Percentiles rank a stretch among this genome's conserved stretches.
Evolutionary conservation across 2,797 vertebrate species (phyloP).

Genomic region (Enteromius fasciolatus): DNA sequence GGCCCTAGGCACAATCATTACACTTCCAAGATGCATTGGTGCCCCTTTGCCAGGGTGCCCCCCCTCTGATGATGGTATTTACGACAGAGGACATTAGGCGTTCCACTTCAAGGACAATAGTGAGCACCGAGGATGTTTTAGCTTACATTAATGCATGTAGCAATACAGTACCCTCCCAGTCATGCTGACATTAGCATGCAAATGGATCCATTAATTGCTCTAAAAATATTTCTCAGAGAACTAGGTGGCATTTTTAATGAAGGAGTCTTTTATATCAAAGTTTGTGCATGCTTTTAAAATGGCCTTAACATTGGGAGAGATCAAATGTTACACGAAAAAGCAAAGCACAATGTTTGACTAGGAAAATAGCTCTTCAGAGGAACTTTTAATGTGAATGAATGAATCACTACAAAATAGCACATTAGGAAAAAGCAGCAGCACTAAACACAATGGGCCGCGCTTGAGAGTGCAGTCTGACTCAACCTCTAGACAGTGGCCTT

Average conservation of each 20-base stretch:
- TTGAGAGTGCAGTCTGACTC: slow-evolving; percentile 33
- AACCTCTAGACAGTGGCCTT: slow-evolving; percentile 24
- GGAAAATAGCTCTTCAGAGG: slow-evolving; percentile 30
- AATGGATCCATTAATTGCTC: slow-evolving; percentile 50
- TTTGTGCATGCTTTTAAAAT: slow-evolving; percentile 36
- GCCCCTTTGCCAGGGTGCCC: slow-evolving; percentile 53
- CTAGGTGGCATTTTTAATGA: slow-evolving; percentile 37
- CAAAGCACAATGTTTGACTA: background rate
- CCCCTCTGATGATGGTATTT: slow-evolving; percentile 49
- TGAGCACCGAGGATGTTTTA: slow-evolving; percentile 48
- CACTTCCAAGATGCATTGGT: slow-evolving; percentile 54
- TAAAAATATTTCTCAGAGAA: slow-evolving; percentile 41
- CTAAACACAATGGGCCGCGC: slow-evolving; percentile 37
- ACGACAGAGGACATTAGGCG: slow-evolving; percentile 42
- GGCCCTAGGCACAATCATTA: slow-evolving; percentile 63
- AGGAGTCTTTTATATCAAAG: slow-evolving; percentile 47
- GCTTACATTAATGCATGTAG: slow-evolving; percentile 51
- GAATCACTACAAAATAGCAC: slow-evolving; percentile 45
- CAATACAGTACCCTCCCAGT: slow-evolving; percentile 42
- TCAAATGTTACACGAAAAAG: slow-evolving; percentile 20
- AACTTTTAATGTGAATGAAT: slow-evolving; percentile 49
- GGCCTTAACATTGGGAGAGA: slow-evolving; percentile 17
- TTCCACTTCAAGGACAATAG: slow-evolving; percentile 52
- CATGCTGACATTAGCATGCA: slow-evolving; percentile 51
- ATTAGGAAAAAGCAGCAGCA: slow-evolving; percentile 28